A percentile compares a stretch with the other conserved stretches of the same genome.
phyloP scores from a whole-genome alignment of 1,140 invertebrate species.

The Cherax destructor region DNA sequence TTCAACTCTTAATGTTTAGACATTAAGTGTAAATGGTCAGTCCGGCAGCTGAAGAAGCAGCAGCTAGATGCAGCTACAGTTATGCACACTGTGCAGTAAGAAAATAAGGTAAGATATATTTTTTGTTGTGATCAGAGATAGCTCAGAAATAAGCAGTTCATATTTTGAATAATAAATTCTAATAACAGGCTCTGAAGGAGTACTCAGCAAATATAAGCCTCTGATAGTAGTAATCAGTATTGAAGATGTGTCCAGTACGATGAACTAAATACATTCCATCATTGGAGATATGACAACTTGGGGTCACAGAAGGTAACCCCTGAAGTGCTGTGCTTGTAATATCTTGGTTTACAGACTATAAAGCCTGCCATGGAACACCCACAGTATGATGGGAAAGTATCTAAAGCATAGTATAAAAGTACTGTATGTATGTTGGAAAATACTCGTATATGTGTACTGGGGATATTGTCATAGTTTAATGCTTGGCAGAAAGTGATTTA shows the following conservation, averaged over 20 bases:
- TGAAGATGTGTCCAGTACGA: background rate
- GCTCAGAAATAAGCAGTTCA: background rate
- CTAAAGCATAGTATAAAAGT: background rate
- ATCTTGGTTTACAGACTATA: background rate
- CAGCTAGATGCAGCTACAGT: background rate
- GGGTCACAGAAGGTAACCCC: background rate
- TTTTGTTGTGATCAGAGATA: background rate
- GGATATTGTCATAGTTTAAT: background rate
- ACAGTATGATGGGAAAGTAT: background rate
- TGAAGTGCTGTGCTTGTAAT: background rate
- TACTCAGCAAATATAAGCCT: background rate
- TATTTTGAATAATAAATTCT: background rate
- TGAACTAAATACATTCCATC: background rate
- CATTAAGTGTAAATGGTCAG: background rate
- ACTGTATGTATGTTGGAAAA: background rate
- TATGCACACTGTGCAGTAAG: background rate
- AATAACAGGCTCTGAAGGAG: background rate
- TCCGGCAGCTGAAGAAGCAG: background rate
- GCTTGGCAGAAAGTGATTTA: background rate
- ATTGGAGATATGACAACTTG: background rate
- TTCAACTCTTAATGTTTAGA: background rate
- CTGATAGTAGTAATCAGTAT: background rate
- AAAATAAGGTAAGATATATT: background rate
- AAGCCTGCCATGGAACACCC: background rate
- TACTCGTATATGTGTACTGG: background rate